Base-by-base conservation (phyloP, 2,113 vertebrate genomes). In the Lanius collurio region DNA sequence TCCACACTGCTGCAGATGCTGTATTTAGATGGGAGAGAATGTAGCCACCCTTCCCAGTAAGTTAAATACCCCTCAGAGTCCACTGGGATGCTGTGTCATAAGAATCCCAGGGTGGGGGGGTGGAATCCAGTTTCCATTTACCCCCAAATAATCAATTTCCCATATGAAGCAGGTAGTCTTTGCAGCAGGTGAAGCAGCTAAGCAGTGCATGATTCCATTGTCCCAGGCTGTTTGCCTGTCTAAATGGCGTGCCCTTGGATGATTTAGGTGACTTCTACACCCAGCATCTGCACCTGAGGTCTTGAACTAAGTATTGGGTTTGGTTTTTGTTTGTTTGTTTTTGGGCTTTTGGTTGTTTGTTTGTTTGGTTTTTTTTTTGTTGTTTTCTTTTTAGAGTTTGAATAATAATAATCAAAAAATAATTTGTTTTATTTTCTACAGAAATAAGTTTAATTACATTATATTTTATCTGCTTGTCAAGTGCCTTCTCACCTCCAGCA, bases 1-100 rank as follows among this genome's bases (percentile, higher is more conserved):
- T 94, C 93, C 95, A 82, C 56, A n/a, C 79, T 88, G 64, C 79
- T 96, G 59, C 92, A 95, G 93, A 95, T 96, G 92, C 96, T 96
- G 90, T 93, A 95, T 96, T 93, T 88, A 94, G 90, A 92, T 3
- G 2, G 56, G 10, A 83, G 59, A 92, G 69, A 84, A 91, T 92
- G 60, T 64, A 64, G 37, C 47, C 49, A 82, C 53, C 27, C 83
- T n/a, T 81, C 27, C 37, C 27, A 46, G 23, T 59, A 84, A 84
- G 27, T 59, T 57, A 76, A 93, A 73, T 42, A 69, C 6, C 23
- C 17, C 14, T 52, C 21, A 35, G 23, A 37, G 5, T 41, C 37
- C 53, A 49, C 26, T 33, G 23, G 18, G 80, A 91, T 75, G 53
- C 47, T 86, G 50, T 4, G 2, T 33, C 13, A 6, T 28, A 83